Evolutionary conservation across 30 jellyfish, hydroid and myxozoan species (phyloP), one percentile per base, ranked within the genome.

Genomic region (Hydractinia symbiolongicarpus): DNA sequence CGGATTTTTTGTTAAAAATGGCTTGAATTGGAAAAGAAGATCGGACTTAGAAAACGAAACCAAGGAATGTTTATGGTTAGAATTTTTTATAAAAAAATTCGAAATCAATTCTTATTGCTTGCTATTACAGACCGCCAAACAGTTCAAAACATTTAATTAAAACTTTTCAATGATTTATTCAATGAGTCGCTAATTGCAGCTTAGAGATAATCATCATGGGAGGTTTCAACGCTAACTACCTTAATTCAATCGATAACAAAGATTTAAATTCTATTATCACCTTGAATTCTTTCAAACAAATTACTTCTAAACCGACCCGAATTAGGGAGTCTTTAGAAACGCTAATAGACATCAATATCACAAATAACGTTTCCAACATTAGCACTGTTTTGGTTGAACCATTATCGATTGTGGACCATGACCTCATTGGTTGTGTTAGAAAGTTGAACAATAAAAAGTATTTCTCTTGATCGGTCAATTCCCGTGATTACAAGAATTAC

Each of bases 71-170:
- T 1, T 71, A 71, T 71, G 81, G 81, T 6, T 71, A 0, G 81
- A 71, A 6, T 3, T 71, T 71, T 71, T 71, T 1, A 3, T 7
- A n/a, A 3, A 49, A 53, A 51, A 11, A 71, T 1, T 2, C 81
- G 4, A 71, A 71, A 71, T 71, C 81, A 3, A 7, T 71, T 71
- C 69, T 71, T 3, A 64, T 64, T 1, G 74, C 74, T 3, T 44
- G 19, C 4, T 64, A 64, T 64, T 64, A 64, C 74, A 64, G 74
- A 64, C 74, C 74, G 3, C 74, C 74, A 4, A 64, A 64, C 74
- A 6, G 52, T 0, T 64, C 81, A 71, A 71, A 71, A 53, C 70
- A 71, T 71, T 51, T 71, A n/a, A 4, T 71, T 69, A 51, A 71
- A 71, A 5, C 2, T 3, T 53, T 71, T 71, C 69, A 71, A 71